These are phyloP conservation scores for Plecturocebus donacophilus DNA, from an alignment of 2,113 vertebrate species.

Conservation along the genomic window DNA sequence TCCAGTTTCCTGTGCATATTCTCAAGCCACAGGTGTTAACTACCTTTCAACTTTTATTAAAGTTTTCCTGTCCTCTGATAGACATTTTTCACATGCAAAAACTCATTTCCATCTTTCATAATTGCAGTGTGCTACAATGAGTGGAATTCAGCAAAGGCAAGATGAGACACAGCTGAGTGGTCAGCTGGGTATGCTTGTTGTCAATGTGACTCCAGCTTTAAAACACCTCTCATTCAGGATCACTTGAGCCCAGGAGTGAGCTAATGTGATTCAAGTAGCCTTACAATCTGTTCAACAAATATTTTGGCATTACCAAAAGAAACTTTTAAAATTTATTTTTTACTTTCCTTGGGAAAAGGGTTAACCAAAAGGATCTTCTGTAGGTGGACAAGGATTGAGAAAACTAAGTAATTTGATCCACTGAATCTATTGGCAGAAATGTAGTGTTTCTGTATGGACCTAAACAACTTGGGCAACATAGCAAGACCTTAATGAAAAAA, in stretches of 20 bases:
- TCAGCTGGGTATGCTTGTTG: background rate
- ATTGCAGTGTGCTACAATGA: background rate
- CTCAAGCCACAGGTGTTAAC: background rate
- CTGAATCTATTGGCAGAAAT: background rate
- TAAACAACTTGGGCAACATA: background rate
- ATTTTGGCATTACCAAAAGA: background rate
- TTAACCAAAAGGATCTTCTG: background rate
- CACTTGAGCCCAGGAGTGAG: background rate
- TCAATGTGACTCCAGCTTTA: background rate
- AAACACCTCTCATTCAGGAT: background rate
- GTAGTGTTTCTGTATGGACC: background rate
- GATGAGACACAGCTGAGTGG: background rate
- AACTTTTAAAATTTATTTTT: background rate
- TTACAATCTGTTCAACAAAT: background rate
- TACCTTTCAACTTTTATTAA: background rate
- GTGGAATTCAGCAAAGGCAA: background rate
- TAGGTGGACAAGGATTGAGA: background rate
- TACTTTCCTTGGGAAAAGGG: background rate
- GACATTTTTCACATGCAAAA: background rate
- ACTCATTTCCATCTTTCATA: background rate
- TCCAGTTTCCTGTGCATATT: background rate
- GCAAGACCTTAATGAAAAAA: too few species aligned
- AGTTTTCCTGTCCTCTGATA: background rate
- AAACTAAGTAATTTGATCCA: background rate
- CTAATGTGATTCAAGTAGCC: background rate